These are phyloP conservation scores for Ophioninae sp. DNA, from an alignment of 2,888 invertebrate species.

Conservation along the genomic window DNA sequence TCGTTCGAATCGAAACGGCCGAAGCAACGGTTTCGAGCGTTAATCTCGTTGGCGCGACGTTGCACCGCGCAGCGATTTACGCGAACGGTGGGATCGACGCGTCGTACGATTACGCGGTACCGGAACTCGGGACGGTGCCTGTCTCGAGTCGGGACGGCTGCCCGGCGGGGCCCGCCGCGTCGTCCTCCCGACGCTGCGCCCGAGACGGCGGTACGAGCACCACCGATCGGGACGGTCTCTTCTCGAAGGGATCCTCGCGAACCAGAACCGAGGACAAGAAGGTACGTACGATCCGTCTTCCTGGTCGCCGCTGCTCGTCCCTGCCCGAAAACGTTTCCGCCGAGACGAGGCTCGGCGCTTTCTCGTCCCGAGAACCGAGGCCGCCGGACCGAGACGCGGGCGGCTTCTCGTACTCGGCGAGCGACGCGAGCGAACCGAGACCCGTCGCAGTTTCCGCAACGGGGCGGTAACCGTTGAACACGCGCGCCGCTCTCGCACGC, in stretches of 20 bases:
- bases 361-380: no score
- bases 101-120: slow-evolving; percentile 90
- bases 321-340: no score
- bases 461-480: slow-evolving; percentile 67
- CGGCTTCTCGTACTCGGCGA: no score
- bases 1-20: no score
- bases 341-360: no score
- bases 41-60: no score
- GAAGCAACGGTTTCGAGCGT: no score
- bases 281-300: slow-evolving; percentile 81
- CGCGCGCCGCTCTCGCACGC: slow-evolving; percentile 65
- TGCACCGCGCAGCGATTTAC: slow-evolving; percentile 74
- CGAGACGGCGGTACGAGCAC: slow-evolving; percentile 78
- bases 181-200: slow-evolving; percentile 78
- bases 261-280: slow-evolving; percentile 82
- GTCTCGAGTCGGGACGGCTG: slow-evolving; percentile 83
- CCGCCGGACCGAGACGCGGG: no score
- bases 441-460: slow-evolving; percentile 58
- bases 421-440: no score
- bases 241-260: slow-evolving; percentile 79
- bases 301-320: no score
- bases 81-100: slow-evolving; percentile 82
- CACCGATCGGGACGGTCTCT: slow-evolving; percentile 81
- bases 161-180: slow-evolving; percentile 71
- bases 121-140: slow-evolving; percentile 88